Evolutionary conservation across 1,140 invertebrate species (phyloP).

Genomic region (Drosophila oshimai): DNA sequence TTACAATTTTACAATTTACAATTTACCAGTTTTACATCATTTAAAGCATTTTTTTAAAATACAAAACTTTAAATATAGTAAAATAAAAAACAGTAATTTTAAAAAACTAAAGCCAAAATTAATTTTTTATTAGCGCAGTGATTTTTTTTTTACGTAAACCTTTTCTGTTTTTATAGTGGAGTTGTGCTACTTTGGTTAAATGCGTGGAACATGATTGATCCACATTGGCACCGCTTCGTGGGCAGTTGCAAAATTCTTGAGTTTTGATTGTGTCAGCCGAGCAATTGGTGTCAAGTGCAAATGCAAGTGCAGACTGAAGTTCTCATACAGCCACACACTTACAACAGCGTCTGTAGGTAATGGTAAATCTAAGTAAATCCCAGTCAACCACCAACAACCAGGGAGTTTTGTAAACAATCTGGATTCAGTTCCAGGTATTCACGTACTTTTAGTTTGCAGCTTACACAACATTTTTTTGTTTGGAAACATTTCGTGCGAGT

Average conservation of each 20-base stretch:
- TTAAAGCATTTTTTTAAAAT: too few species aligned
- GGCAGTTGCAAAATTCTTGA: constrained; percentile 23
- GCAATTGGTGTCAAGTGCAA: constrained; percentile 44
- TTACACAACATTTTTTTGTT: constrained; percentile 24
- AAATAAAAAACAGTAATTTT: too few species aligned
- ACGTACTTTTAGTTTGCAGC: constrained; percentile 6
- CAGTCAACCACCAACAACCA: constrained; percentile 9
- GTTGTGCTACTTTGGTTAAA: constrained; percentile 18
- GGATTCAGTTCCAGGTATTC: constrained; percentile 19
- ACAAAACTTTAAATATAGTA: too few species aligned
- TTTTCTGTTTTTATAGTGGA: too few species aligned
- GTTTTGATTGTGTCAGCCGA: constrained; percentile 46
- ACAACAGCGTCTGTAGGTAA: constrained; percentile 58
- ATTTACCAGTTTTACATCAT: too few species aligned
- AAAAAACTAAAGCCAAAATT: too few species aligned
- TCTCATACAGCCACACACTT: constrained; percentile 48
- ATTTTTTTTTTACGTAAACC: too few species aligned
- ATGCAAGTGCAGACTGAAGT: constrained; percentile 41
- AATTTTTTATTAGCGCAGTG: too few species aligned
- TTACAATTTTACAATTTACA: too few species aligned
- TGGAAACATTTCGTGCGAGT: constrained; percentile 2
- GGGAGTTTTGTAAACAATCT: constrained; percentile 11
- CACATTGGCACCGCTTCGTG: constrained; percentile 27
- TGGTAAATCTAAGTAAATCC: constrained; percentile 24
- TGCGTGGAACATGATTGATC: constrained; percentile 5